Base-by-base conservation (phyloP, 1,140 invertebrate genomes). In the Hyles euphorbiae region DNA sequence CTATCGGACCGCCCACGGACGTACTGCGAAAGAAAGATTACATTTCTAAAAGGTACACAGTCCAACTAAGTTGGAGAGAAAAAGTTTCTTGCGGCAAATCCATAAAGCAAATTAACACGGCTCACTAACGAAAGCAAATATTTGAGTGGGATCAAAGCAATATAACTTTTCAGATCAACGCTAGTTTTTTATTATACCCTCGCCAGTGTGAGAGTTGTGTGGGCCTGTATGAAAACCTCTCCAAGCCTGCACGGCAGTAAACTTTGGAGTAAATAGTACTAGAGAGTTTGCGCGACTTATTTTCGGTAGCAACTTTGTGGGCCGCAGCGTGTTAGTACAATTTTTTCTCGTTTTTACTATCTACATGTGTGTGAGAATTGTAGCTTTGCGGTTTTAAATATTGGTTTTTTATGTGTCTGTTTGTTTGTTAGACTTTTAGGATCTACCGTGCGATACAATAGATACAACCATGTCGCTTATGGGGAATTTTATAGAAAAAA, bases 221-320 rank as follows among this genome's bases (percentile, higher is more conserved):
- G 61, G 56, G 58, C 60, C 56, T 60, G 61, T 66, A 65, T 58
- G 57, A 61, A 61, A 72, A 65, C 53, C 60, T 65, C 63, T 56
- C 45, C 43, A 56, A 61, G 58, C 59, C 60, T 58, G 52, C 55
- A 53, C 61, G 60, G 56, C 46, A 48, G 43, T 60, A 61, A 71
- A 68, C 52, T 68, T 71, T 61, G 47, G 47, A 60, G 65, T 65
- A 68, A 60, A 61, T 53, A 56, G 52, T 58, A 58, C 59, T 65
- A 45, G 48, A 56, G 58, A 65, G 43, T 68, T 60, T 48, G 34
- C 8, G 8, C 58, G 61, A 58, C 63, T 65, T 65, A 62, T 65
- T 70, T 22, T 63, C 58, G 58, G 60, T 57, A 51, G 60, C 61
- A 64, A 68, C 60, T 65, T 68, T 55, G 36, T 40, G 36, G 36